Evolutionary conservation across 2,113 vertebrate species (phyloP), one percentile per base, ranked within the genome.

Genomic region (Platichthys flesus): DNA sequence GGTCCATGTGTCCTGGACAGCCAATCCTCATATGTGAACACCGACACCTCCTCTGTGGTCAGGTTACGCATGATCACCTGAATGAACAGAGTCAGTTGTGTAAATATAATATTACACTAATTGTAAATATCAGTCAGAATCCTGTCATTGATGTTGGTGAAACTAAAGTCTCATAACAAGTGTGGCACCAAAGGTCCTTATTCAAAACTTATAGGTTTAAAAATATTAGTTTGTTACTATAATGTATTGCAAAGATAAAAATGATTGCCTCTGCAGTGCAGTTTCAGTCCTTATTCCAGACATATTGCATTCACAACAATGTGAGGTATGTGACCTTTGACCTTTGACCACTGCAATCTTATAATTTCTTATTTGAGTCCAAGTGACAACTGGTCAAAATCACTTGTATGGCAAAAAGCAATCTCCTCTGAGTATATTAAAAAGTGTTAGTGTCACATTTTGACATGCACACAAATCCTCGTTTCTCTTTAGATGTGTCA

Each of bases 1-100:
- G 85, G 85, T 16, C 97, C 97, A 40, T 92, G 94, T 2, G 91
- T 89, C 88, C 86, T 96, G 15, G 98, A 99, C 28, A 99, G 89
- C 98, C 98, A 99, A 7, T 98, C 97, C 35, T 94, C 95, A 0
- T 96, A 96, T 3, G 94, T 95, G 91, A 99, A 99, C 2, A 90
- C 91, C 0, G 96, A 96, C 69, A 96, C 94, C 65, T 97, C 97
- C 68, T 96, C 94, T 0, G 94, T 95, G 57, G 88, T 93, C 85
- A 97, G 92, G 80, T 97, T 96, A 76, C 94, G 96, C 84, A 96
- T 82, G 51, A 93, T 90, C 61, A 99, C 94, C 98, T 99, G 86
- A 42, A 79, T 5, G 28, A 45, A 81, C 14, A 85, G 4, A 69
- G 24, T 28, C 8, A 18, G 15, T 23, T 55, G 45, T 47, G 76